Percentiles rank a stretch among this genome's conserved stretches.
These are phyloP conservation scores for Crypturellus undulatus DNA, from an alignment of 2,113 vertebrate species.

Conservation along the genomic window DNA sequence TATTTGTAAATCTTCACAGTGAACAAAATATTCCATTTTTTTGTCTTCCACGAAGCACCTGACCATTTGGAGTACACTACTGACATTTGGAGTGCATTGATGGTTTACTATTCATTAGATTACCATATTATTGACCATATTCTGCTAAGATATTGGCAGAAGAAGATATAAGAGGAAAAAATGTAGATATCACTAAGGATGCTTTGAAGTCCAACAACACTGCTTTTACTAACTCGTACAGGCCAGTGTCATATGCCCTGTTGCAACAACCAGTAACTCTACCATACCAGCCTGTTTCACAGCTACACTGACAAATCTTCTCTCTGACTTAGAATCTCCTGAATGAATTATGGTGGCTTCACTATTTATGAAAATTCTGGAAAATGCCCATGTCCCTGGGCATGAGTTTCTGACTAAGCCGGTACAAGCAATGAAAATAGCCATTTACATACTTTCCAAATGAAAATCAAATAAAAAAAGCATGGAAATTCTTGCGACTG, in stretches of 20 bases:
- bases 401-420: constrained; percentile 37
- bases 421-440: constrained; percentile 41
- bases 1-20: not conserved
- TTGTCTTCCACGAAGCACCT: not conserved
- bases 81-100: not conserved
- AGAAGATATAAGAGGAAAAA: not conserved
- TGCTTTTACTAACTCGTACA: not conserved
- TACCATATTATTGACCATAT: not conserved
- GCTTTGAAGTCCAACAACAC: not conserved
- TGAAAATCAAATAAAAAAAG: constrained; percentile 49
- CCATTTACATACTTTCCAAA: constrained; percentile 61
- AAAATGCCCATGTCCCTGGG: not conserved
- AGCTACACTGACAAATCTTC: not conserved
- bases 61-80: not conserved
- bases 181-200: not conserved
- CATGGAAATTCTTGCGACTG: constrained; percentile 62
- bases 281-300: not conserved
- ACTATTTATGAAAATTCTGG: constrained; percentile 39
- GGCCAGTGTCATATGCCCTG: not conserved
- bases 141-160: rapidly evolving
- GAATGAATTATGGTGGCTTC: not conserved
- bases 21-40: not conserved
- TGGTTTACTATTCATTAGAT: not conserved
- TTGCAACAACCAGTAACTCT: not conserved
- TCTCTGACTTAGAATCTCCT: not conserved